These are phyloP conservation scores for Indri indri DNA, from an alignment of 2,113 vertebrate species.

Conservation along the genomic window DNA sequence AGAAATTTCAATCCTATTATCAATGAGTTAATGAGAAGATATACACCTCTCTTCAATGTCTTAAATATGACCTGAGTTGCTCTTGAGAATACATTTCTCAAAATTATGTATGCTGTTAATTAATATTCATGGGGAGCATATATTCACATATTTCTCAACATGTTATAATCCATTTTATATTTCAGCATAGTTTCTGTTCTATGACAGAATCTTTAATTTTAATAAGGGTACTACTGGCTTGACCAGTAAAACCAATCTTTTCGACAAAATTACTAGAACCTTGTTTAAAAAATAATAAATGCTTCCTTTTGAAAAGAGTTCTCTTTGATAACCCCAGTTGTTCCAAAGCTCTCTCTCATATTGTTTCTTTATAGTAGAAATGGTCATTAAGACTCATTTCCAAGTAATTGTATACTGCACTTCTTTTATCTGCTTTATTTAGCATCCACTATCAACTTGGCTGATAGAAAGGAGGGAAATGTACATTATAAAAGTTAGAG, in stretches of 20 bases:
- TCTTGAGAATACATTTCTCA: constrained; percentile 56
- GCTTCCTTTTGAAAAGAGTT: not conserved
- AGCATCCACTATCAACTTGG: not conserved
- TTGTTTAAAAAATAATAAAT: constrained; percentile 8
- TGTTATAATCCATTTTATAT: constrained; percentile 19
- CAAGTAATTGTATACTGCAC: not conserved
- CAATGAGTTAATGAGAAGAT: constrained; percentile 38
- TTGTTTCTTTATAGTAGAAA: constrained; percentile 2
- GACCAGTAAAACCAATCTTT: constrained; percentile 45
- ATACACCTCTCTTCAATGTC: not conserved
- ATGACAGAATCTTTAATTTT: constrained; percentile 50
- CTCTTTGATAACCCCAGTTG: constrained; percentile 20
- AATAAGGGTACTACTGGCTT: not conserved
- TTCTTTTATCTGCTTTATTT: not conserved
- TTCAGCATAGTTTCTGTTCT: constrained; percentile 28
- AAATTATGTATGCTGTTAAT: constrained; percentile 44
- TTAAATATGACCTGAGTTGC: constrained; percentile 44
- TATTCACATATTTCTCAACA: constrained; percentile 48
- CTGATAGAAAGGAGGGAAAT: not conserved
- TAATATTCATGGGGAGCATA: constrained; percentile 63
- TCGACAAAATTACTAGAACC: constrained; percentile 43
- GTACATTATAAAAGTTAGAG: not conserved
- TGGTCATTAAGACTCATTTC: not conserved
- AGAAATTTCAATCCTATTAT: constrained; percentile 34
- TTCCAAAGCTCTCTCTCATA: not conserved